Conservation (phyloP, 2,113 vertebrate genomes). For the Crotalus tigris region DNA sequence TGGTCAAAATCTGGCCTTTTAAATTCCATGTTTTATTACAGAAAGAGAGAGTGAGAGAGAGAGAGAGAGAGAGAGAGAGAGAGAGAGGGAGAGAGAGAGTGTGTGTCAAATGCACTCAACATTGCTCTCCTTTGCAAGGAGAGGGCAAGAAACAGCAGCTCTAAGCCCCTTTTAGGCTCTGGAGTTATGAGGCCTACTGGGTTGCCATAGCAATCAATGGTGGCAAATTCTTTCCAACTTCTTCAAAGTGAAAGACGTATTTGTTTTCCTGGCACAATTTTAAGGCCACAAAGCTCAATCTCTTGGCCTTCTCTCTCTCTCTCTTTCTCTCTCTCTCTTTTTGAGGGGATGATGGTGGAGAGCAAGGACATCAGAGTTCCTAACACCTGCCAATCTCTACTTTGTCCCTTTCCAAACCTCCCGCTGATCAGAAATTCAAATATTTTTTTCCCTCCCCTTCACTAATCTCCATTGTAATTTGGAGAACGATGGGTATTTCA, state of each 20-base stretch:
- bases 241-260: constrained; percentile 91
- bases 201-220: constrained; percentile 79
- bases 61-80: background rate
- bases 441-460: constrained; percentile 73
- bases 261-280: constrained; percentile 92
- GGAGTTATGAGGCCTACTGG: constrained; percentile 68
- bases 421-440: constrained; percentile 88
- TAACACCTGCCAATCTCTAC: constrained; percentile 87
- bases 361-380: constrained; percentile 33
- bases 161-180: constrained; percentile 33
- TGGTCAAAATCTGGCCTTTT: background rate
- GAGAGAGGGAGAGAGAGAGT: too few species aligned
- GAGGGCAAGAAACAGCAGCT: constrained; percentile 35
- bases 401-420: constrained; percentile 74
- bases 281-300: constrained; percentile 73
- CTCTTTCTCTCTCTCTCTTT: background rate
- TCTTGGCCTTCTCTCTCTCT: background rate
- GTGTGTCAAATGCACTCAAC: background rate
- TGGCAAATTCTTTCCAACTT: constrained; percentile 83
- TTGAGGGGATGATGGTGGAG: background rate
- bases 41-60: background rate
- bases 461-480: constrained; percentile 88
- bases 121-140: background rate
- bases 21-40: background rate
- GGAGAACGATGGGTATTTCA: constrained; percentile 72